Evolutionary conservation across 2,113 vertebrate species (phyloP).

Genomic region (Gallinago undulata): DNA sequence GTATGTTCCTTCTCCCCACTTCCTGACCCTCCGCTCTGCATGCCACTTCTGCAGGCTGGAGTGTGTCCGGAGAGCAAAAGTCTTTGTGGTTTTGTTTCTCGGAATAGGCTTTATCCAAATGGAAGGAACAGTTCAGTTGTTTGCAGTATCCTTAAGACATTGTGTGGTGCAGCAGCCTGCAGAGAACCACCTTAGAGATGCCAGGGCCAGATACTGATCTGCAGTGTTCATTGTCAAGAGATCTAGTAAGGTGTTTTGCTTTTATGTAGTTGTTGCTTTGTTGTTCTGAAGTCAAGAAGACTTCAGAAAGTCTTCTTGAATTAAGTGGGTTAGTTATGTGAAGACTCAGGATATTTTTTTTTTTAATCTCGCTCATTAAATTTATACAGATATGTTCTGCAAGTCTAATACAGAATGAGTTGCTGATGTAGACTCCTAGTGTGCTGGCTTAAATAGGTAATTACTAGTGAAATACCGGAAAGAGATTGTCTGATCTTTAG

Average conservation of each 20-base stretch:
- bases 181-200: neutral
- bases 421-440: neutral
- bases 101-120: neutral
- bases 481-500: neutral
- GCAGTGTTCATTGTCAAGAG: neutral
- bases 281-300: too few relatives aligned
- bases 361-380: neutral
- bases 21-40: neutral
- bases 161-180: neutral
- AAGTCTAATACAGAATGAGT: neutral
- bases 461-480: neutral
- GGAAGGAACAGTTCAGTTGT: neutral
- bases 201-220: neutral
- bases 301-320: neutral
- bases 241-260: neutral
- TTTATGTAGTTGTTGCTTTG: neutral
- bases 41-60: neutral
- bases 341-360: neutral
- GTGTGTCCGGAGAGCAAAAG: neutral
- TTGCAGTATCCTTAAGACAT: neutral
- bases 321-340: neutral
- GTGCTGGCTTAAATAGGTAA: neutral
- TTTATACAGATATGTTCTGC: neutral
- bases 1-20: conserved; percentile 3
- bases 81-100: neutral